phyloP scores from a whole-genome alignment of 35 echinoderm and acorn worm genomes.

The Heliocidaris erythrogramma region DNA sequence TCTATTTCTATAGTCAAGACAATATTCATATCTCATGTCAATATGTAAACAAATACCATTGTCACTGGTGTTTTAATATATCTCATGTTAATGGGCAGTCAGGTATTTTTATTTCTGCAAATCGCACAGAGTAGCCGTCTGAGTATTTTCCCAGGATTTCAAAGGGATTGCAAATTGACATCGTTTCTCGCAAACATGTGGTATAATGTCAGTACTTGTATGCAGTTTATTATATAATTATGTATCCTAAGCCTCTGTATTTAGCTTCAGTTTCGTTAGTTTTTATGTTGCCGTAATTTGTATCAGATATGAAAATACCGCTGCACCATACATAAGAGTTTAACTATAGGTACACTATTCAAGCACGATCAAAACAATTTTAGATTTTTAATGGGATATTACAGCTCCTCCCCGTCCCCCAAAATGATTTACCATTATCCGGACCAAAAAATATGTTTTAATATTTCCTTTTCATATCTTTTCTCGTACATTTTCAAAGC shows the following conservation, averaged over 20 bases:
- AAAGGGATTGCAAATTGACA: too few species aligned
- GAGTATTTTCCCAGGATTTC: too few species aligned
- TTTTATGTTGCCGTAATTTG: not conserved
- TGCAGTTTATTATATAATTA: not conserved
- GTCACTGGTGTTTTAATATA: not conserved
- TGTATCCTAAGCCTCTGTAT: not conserved
- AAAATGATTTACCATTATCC: too few species aligned
- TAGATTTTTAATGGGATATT: too few species aligned
- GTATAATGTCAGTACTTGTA: not conserved
- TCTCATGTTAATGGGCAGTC: not conserved
- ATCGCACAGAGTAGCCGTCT: not conserved
- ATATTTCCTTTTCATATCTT: too few species aligned
- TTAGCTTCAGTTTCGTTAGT: not conserved
- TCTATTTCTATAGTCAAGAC: not conserved
- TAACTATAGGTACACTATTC: too few species aligned
- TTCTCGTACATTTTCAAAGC: too few species aligned
- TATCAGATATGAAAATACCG: not conserved
- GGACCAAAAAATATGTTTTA: too few species aligned
- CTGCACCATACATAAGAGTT: not conserved
- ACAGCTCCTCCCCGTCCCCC: too few species aligned
- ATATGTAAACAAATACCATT: not conserved
- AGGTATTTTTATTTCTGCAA: not conserved
- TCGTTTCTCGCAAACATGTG: not conserved
- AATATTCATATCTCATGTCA: not conserved
- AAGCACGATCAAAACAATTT: too few species aligned